These are phyloP conservation scores for Charaxes varanes DNA, from an alignment of 1,140 invertebrate genomes.

Conservation along the genomic window DNA sequence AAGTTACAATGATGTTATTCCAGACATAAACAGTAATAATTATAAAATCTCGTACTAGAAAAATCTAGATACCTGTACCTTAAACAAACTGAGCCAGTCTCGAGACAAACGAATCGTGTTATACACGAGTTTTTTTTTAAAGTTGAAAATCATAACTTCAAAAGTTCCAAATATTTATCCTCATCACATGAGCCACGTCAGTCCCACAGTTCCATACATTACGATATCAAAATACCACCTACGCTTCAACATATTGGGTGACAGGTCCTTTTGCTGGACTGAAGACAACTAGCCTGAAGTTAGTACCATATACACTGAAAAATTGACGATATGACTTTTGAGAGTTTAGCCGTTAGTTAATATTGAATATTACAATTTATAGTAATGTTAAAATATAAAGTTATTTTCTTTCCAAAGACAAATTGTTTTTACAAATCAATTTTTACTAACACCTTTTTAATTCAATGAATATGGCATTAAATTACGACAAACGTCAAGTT, in stretches of 20 bases:
- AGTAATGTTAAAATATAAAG: no score
- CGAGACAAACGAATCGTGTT: constrained; percentile 57
- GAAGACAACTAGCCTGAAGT: no score
- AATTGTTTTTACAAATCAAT: no score
- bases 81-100: constrained; percentile 52
- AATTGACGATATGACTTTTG: no score
- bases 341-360: no score
- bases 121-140: constrained; percentile 52
- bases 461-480: no score
- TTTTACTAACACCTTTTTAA: no score
- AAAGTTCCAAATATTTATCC: constrained; percentile 53
- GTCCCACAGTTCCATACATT: constrained; percentile 52
- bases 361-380: no score
- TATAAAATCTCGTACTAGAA: background rate
- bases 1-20: no score
- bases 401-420: no score
- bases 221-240: constrained; percentile 51
- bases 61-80: constrained; percentile 3
- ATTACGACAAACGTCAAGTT: no score
- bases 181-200: constrained; percentile 69
- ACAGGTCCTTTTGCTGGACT: constrained; percentile 8
- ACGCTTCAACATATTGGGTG: constrained; percentile 49
- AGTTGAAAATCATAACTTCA: constrained; percentile 41
- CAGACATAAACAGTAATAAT: no score
- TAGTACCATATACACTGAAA: background rate